Base-by-base conservation (phyloP, 2,888 invertebrate species). In the Spialia ferax region DNA sequence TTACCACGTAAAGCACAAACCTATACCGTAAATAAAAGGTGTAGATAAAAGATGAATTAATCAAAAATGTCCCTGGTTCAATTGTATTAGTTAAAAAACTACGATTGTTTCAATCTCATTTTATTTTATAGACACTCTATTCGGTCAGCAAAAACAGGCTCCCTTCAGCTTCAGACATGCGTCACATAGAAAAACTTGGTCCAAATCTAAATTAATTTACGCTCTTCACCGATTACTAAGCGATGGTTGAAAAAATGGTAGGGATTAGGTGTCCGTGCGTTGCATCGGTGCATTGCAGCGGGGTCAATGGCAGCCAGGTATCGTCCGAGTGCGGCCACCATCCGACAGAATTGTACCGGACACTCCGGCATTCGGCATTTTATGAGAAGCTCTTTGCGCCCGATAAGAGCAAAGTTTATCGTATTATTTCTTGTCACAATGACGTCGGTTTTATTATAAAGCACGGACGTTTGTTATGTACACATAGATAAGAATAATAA, bases 301-400 rank as follows among this genome's bases (percentile, higher is more conserved):
- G 79, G 81, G 82, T 84, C 92, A 92, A 90, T 87, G 92, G 85
- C 92, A 85, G 87, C 81, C 92, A 91, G 91, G 92, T 92, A 92
- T 83, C 79, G 82, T 79, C 81, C 42, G 42, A 45, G 42, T 45
- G 8, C 0, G 42, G 42, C 7, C 2, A 18, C 42, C 42, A 18
- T 45, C 18, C 42, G 42, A 8, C 18, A 7, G 15, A 45, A 45
- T 18, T 42, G 4, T 42, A 1, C 4, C 42, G 42, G 42, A 42
- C 42, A 35, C 13, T 32, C 8, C 26, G 6, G 6, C 26, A 7
- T 32, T 32, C 1, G 6, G 32, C 4, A 32, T 32, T 3, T 8
- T 1, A 32, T n/a, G 3, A 3, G 26, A 26, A 26, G 26, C 6
- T 26, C 26, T 6, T 3, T 26, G 26, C 26, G 26, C 26, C 5